These are phyloP conservation scores for Drosophila mayri DNA, from an alignment of 1,140 invertebrate genomes.

Conservation along the genomic window DNA sequence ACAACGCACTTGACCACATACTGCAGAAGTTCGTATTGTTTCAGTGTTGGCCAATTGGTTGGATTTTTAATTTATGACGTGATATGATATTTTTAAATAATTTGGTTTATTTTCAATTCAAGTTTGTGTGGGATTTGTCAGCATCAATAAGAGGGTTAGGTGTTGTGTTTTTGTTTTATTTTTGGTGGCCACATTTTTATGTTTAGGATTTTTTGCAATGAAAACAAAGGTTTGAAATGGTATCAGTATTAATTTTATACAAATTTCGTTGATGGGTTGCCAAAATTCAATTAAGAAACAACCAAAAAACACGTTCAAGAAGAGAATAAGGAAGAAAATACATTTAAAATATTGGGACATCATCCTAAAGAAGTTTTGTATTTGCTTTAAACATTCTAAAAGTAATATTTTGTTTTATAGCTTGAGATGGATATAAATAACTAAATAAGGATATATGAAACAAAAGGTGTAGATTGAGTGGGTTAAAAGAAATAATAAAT, in stretches of 20 bases:
- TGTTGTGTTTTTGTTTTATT: conserved; percentile 26
- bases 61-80: conserved; percentile 24
- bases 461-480: background rate
- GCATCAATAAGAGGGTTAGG: conserved; percentile 56
- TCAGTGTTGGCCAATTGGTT: conserved; percentile 61
- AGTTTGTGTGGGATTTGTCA: conserved; percentile 35
- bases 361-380: conserved; percentile 23
- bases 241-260: conserved; percentile 40
- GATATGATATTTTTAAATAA: conserved; percentile 1
- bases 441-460: conserved; percentile 5
- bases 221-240: conserved; percentile 61
- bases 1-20: conserved; percentile 99
- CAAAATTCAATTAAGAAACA: conserved; percentile 57
- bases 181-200: conserved; percentile 62
- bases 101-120: conserved; percentile 16
- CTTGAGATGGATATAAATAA: conserved; percentile 11
- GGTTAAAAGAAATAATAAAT: background rate
- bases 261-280: conserved; percentile 52
- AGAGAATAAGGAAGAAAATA: conserved; percentile 76
- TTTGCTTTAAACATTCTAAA: conserved; percentile 26
- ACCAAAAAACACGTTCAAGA: conserved; percentile 62
- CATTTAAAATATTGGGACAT: conserved; percentile 65
- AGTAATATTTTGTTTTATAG: conserved; percentile 18
- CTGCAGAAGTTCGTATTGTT: conserved; percentile 86
- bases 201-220: conserved; percentile 51